A percentile compares a stretch with the other conserved stretches of the same genome.
These are phyloP conservation scores for Danio jaintianensis DNA, from an alignment of 2,797 vertebrate genomes.

Conservation along the genomic window DNA sequence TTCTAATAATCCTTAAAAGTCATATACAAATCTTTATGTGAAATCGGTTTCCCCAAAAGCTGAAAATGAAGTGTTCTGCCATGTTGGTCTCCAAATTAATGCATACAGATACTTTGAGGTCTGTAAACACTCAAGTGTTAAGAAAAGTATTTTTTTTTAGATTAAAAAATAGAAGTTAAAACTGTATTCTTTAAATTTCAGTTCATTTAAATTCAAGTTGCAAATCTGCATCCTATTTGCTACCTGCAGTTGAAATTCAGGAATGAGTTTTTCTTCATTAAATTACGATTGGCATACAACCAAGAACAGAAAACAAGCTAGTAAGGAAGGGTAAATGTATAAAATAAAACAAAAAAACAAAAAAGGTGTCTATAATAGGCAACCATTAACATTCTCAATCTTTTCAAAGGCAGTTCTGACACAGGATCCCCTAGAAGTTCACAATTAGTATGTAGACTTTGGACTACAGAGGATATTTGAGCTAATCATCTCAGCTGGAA, in stretches of 20 bases:
- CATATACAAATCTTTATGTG: no score
- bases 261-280: background rate
- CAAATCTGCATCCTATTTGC: background rate
- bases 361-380: background rate
- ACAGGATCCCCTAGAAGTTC: background rate
- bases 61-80: no score
- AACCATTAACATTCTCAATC: background rate
- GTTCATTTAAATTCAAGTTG: background rate
- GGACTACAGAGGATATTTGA: background rate
- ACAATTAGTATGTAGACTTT: constrained; percentile 1
- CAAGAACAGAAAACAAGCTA: background rate
- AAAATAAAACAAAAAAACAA: background rate
- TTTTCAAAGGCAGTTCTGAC: background rate
- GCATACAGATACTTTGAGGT: no score
- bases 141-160: no score
- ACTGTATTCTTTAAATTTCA: background rate
- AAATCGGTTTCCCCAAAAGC: no score
- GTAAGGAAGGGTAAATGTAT: background rate
- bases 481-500: background rate
- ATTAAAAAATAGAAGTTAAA: no score
- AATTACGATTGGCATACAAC: background rate
- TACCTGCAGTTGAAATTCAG: background rate
- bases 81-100: no score
- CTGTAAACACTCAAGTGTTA: background rate
- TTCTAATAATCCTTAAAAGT: no score